Conservation (phyloP, 1,140 invertebrate species). For the Lepidurus packardi region DNA sequence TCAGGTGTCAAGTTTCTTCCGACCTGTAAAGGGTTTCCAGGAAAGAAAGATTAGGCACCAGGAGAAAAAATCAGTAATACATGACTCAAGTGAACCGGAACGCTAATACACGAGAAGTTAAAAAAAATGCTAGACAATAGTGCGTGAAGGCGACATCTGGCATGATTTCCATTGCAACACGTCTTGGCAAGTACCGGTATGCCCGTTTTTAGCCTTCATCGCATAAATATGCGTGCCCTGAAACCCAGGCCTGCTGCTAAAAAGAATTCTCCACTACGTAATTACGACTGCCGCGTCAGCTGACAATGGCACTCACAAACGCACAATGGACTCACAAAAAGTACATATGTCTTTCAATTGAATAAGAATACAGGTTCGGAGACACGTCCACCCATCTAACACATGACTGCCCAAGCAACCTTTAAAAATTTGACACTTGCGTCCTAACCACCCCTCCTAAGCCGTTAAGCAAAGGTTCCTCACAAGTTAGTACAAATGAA, state of each 20-base stretch:
- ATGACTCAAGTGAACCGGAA: background rate
- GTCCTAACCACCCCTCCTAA: background rate
- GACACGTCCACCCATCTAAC: background rate
- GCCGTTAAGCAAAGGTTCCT: too few relatives aligned
- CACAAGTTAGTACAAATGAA: too few relatives aligned
- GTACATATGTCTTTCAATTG: too few relatives aligned
- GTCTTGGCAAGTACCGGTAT: background rate
- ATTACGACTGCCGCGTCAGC: background rate
- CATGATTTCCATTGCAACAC: background rate
- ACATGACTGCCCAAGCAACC: background rate
- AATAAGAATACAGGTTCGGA: background rate
- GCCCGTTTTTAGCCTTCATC: background rate
- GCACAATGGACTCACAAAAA: too few relatives aligned
- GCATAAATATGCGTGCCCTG: background rate
- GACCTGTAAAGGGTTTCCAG: background rate
- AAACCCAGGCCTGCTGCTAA: too few relatives aligned
- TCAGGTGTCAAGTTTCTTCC: background rate
- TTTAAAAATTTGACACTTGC: background rate
- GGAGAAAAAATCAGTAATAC: background rate
- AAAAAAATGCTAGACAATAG: background rate
- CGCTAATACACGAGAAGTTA: background rate
- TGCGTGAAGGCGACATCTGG: background rate
- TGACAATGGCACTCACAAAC: too few relatives aligned
- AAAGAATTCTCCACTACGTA: too few relatives aligned
- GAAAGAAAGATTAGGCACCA: background rate